Evolutionary conservation across 1,140 invertebrate species (phyloP), one percentile per base, ranked within the genome.

Genomic region (Forficula auricularia): DNA sequence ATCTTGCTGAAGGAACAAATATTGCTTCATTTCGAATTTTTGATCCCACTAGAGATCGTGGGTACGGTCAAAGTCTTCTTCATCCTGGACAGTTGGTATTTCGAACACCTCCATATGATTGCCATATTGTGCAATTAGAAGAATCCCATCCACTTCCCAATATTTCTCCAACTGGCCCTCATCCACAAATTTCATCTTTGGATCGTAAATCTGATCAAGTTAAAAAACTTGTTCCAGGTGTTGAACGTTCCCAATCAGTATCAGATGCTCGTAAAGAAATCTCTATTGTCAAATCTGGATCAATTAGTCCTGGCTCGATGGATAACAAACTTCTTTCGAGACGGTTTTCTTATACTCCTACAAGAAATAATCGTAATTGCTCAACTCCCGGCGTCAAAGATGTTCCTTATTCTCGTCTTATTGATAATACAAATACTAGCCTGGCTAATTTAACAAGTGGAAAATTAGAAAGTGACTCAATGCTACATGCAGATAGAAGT

Each of bases 31-130:
- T 78, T 49, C 70, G 72, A 50, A 68, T 78, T n/a, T 68, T 74
- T 48, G 68, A 73, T 35, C 55, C 66, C 13, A 73, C 71, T 16
- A 69, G 70, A 53, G 77, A 81, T 59, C 74, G 73, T 50, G 87
- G 87, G 0, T 96, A 88, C 59, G 91, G 89, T 2, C 89, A 96
- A 57, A 95, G 90, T 57, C 78, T 96, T 50, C 64, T 97, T 8
- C 82, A 91, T 54, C 75, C 80, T 38, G 76, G 77, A 31, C 79
- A 86, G 55, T 63, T 92, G n/a, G 78, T 96, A 19, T 91, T 92
- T 58, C 81, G 90, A 47, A 86, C 85, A 1, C 81, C 83, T 0
- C 84, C 84, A 0, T 88, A 88, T 51, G 82, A 79, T 49, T 69
- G 77, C 15, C 71, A 79, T 47, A 76, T 82, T 50, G 75, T 85